Evolutionary conservation across 2,113 vertebrate species (phyloP).

Genomic region (Pelecanoides urinatrix): DNA sequence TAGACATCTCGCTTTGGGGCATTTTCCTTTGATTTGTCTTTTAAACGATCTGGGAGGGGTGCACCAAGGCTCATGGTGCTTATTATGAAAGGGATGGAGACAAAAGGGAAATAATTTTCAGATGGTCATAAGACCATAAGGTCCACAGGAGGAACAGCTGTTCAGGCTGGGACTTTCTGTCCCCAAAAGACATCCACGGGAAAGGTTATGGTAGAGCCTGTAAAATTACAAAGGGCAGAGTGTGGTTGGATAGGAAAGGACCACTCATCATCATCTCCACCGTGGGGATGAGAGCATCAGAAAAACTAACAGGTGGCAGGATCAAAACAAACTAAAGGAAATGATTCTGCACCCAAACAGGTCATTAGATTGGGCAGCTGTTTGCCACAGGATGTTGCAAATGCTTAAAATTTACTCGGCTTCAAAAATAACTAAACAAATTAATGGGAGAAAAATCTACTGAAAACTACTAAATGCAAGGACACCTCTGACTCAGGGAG

Average conservation of each 20-base stretch:
- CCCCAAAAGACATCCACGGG: background rate
- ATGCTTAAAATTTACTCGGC: background rate
- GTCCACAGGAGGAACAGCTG: background rate
- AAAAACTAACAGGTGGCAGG: background rate
- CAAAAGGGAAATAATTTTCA: background rate
- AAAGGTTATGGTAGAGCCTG: background rate
- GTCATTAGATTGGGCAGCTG: background rate
- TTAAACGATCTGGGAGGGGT: background rate
- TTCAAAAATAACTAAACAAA: background rate
- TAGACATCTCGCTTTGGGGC: background rate
- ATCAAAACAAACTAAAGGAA: slow-evolving; percentile 21
- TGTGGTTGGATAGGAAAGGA: background rate
- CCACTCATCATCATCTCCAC: background rate
- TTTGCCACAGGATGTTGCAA: slow-evolving; percentile 30
- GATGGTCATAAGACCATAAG: background rate
- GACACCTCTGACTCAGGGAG: background rate
- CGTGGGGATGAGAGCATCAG: background rate
- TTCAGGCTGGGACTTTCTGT: background rate
- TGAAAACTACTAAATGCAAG: background rate
- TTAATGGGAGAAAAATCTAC: background rate
- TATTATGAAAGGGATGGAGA: background rate
- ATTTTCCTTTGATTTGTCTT: background rate
- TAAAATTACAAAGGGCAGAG: background rate
- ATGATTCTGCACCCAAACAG: background rate
- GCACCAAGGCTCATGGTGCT: background rate